Evolutionary conservation across 2,888 invertebrate species (phyloP).

Genomic region (Lasioglossum lativentre): DNA sequence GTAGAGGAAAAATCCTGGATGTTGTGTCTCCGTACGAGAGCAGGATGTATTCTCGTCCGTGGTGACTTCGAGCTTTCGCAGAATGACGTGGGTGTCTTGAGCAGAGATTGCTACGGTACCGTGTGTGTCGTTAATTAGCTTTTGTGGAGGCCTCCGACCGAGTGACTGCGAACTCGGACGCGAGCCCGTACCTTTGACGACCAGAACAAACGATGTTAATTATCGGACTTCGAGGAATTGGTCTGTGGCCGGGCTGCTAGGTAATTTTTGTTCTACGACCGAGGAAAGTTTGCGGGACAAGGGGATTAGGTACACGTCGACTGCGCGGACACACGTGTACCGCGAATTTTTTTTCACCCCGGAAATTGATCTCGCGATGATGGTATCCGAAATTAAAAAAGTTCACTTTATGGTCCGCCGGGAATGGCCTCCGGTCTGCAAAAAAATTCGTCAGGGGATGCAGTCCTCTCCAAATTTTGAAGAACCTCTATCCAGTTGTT

Average conservation of each 20-base stretch:
- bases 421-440: background rate
- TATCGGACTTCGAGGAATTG: constrained; percentile 50
- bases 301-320: background rate
- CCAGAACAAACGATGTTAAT: constrained; percentile 58
- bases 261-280: constrained; percentile 26
- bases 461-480: too few relatives aligned
- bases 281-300: background rate
- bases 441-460: too few relatives aligned
- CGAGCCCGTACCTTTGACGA: constrained; percentile 22
- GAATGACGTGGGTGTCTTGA: constrained; percentile 52
- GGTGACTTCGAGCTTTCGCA: constrained; percentile 37
- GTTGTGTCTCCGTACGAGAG: background rate
- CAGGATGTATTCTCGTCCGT: constrained; percentile 18
- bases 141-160: constrained; percentile 45
- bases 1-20: constrained; percentile 10
- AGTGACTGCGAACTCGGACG: constrained; percentile 11
- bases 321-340: background rate
- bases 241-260: background rate
- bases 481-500: too few relatives aligned
- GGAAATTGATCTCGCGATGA: background rate
- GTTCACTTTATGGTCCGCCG: background rate
- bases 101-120: constrained; percentile 52
- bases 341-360: background rate
- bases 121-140: constrained; percentile 70
- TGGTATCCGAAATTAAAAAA: background rate